These are phyloP conservation scores for Cheilosia pagana DNA, from an alignment of 2,888 invertebrate species.

Conservation along the genomic window DNA sequence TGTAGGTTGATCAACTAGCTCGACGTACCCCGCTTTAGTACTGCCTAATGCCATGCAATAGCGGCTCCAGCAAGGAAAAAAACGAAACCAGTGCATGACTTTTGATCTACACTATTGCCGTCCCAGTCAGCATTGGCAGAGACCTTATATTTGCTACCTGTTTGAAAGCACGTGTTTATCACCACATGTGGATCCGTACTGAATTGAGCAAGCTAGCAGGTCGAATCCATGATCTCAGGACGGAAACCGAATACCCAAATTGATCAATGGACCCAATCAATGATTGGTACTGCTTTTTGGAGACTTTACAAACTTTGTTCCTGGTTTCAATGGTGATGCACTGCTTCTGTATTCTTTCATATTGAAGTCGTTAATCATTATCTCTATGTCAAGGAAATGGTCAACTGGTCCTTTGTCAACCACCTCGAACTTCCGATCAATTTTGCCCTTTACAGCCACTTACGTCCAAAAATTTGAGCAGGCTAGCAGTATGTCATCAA, in stretches of 20 bases:
- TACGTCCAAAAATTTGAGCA: conserved; percentile 4
- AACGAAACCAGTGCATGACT: conserved; percentile 33
- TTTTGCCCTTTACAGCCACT: conserved; percentile 9
- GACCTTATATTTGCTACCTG: background rate
- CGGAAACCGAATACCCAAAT: no score
- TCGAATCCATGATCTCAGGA: no score
- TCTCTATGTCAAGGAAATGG: conserved; percentile 38
- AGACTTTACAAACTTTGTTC: no score
- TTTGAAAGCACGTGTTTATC: background rate
- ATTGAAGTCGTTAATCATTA: no score
- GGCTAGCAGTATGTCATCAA: conserved; percentile 27
- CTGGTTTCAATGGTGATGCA: no score
- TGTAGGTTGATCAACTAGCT: background rate
- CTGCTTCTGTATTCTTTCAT: no score
- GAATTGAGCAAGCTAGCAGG: no score
- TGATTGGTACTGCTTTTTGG: conserved; percentile 23
- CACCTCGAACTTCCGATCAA: conserved; percentile 22
- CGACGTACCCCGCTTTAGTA: conserved; percentile 48
- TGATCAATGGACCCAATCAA: conserved; percentile 1
- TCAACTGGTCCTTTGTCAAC: conserved; percentile 35
- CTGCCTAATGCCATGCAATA: conserved; percentile 15
- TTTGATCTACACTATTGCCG: conserved; percentile 7
- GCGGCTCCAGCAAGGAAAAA: conserved; percentile 17
- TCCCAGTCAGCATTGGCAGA: conserved; percentile 7
- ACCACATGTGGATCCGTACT: no score